A percentile compares a stretch with the other conserved stretches of the same genome.
These are phyloP conservation scores for Sphenopsis melanotis DNA, from an alignment of 2,797 vertebrate genomes.

Conservation along the genomic window DNA sequence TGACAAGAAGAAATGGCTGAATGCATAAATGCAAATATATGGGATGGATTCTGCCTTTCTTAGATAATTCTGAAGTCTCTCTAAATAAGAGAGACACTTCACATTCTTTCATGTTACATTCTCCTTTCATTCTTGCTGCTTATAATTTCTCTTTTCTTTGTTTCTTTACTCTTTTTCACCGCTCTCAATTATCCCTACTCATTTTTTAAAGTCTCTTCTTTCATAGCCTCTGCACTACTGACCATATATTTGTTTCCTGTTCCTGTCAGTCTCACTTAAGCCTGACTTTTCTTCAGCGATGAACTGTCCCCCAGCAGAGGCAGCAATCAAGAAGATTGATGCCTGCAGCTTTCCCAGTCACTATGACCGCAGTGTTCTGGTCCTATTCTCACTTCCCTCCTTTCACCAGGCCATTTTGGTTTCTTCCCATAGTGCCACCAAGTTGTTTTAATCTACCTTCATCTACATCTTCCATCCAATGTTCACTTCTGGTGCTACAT, in stretches of 20 bases:
- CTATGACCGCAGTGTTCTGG: not conserved
- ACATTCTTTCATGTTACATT: not conserved
- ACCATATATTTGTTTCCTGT: conserved; percentile 4
- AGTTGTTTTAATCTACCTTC: not conserved
- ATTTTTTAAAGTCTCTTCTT: not conserved
- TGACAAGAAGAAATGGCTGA: not conserved
- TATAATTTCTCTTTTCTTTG: not conserved
- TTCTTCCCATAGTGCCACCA: not conserved
- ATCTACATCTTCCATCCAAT: not conserved
- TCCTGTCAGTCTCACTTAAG: conserved; percentile 14
- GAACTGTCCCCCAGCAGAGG: not conserved
- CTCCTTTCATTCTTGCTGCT: not conserved
- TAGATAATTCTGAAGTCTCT: not conserved
- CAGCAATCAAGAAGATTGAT: conserved; percentile 11
- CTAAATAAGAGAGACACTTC: not conserved
- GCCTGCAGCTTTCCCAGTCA: not conserved
- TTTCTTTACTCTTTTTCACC: not conserved
- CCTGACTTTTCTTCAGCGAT: not conserved
- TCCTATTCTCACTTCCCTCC: not conserved
- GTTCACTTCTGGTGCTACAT: not conserved
- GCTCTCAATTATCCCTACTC: not conserved
- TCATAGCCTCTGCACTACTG: not conserved
- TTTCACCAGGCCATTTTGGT: not conserved
- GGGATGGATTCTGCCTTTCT: not conserved
- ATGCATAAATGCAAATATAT: not conserved